phyloP scores from a whole-genome alignment of 2,797 vertebrate species.

The Phyllotis vaccarum region DNA sequence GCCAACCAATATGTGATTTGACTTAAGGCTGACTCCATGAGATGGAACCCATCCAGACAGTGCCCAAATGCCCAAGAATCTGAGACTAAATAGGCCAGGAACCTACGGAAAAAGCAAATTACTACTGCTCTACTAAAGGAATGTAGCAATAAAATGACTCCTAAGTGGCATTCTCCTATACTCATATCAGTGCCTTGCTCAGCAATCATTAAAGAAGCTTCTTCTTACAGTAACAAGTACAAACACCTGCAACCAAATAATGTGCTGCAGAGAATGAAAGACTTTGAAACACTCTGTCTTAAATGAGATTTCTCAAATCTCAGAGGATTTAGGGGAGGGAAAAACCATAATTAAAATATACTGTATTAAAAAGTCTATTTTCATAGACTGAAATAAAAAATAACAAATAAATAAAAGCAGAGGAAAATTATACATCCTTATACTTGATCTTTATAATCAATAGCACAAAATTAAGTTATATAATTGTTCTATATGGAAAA shows the following conservation, averaged over 20 bases:
- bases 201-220: not conserved
- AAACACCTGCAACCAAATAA: not conserved
- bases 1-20: not conserved
- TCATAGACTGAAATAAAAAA: not conserved
- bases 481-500: not conserved
- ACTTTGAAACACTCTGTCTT: not conserved
- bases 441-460: not conserved
- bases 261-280: not conserved
- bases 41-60: not conserved
- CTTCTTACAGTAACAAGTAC: not conserved
- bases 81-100: not conserved
- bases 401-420: not conserved
- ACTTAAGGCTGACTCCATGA: not conserved
- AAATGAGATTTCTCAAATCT: not conserved
- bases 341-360: not conserved
- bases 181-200: not conserved
- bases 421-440: not conserved
- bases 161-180: not conserved
- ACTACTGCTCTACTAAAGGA: not conserved
- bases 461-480: constrained; percentile 9
- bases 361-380: not conserved
- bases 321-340: not conserved
- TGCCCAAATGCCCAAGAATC: not conserved
- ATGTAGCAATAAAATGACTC: not conserved
- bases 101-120: not conserved